Conservation (phyloP, 2,888 invertebrate species). For the Polyommatus icarus region DNA sequence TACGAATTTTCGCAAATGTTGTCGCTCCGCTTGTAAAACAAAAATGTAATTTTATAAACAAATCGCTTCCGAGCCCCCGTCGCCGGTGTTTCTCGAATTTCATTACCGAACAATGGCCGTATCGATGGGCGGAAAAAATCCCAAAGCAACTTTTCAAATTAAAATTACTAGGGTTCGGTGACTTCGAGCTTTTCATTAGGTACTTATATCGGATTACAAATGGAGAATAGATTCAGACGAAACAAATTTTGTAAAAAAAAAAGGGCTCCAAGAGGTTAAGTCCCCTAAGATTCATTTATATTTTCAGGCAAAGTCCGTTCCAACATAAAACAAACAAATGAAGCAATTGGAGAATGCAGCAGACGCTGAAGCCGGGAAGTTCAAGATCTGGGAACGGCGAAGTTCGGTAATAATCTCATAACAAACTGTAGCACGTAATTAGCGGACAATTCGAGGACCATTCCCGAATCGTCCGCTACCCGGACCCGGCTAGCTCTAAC, state of each 20-base stretch:
- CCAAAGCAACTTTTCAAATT: conserved; percentile 35
- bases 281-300: neutral
- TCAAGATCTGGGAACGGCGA: conserved; percentile 1
- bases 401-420: conserved; percentile 35
- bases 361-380: neutral
- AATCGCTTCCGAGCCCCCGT: conserved; percentile 50
- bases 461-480: conserved; percentile 23
- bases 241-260: neutral
- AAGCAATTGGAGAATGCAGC: neutral
- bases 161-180: neutral
- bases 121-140: conserved; percentile 47
- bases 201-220: neutral
- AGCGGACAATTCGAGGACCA: conserved; percentile 41
- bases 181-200: neutral
- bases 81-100: conserved; percentile 54
- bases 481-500: conserved; percentile 36
- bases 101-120: conserved; percentile 48
- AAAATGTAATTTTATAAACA: conserved; percentile 60
- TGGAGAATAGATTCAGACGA: neutral
- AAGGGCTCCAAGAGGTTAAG: neutral
- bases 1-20: conserved; percentile 64
- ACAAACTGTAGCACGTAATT: conserved; percentile 40
- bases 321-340: neutral
- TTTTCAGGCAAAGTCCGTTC: neutral
- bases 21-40: conserved; percentile 55